Evolutionary conservation across 2,113 vertebrate species (phyloP).

Genomic region (Burhinus bistriatus): DNA sequence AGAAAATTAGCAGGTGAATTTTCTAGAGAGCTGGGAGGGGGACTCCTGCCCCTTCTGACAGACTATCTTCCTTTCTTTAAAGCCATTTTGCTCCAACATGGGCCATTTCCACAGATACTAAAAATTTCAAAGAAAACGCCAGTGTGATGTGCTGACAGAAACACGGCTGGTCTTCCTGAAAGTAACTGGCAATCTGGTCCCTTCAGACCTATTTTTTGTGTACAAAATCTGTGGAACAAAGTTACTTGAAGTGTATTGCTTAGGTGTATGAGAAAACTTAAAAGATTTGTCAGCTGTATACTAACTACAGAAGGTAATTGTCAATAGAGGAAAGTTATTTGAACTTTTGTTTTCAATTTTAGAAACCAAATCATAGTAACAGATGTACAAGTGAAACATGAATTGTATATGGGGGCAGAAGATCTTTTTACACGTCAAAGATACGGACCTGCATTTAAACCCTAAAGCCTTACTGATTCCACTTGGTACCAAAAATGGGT

Average conservation of each 20-base stretch:
- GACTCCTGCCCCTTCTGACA: not conserved
- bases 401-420: fast-evolving
- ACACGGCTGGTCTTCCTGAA: not conserved
- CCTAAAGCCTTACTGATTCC: not conserved
- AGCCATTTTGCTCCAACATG: not conserved
- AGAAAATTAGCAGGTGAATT: not conserved
- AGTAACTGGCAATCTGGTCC: not conserved
- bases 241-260: not conserved
- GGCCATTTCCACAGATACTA: not conserved
- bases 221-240: not conserved
- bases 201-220: not conserved
- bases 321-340: not conserved
- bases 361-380: not conserved
- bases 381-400: not conserved
- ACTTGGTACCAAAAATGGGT: too few relatives aligned
- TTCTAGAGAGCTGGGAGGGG: not conserved
- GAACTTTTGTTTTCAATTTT: not conserved
- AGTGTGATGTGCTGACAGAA: not conserved
- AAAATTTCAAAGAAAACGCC: not conserved
- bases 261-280: not conserved
- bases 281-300: not conserved
- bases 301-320: too few relatives aligned
- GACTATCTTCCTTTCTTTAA: not conserved
- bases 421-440: not conserved
- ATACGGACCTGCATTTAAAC: not conserved